Conservation (phyloP, 1,140 invertebrate species). For the Matsumurasca onukii region DNA sequence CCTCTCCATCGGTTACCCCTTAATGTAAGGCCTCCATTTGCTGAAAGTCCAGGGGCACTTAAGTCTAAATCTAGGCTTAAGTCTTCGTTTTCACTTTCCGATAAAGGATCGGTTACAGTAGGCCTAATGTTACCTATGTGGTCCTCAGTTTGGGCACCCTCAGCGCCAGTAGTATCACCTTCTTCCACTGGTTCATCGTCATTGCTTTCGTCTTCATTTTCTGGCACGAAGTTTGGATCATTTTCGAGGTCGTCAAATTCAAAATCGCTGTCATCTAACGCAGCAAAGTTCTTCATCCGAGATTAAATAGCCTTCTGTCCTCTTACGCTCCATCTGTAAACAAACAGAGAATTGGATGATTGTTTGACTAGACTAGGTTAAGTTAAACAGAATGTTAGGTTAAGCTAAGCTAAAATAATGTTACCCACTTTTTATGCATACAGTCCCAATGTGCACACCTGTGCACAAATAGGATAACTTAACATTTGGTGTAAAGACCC, state of each 20-base stretch:
- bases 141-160: neutral
- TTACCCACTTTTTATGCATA: constrained; percentile 13
- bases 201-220: constrained; percentile 5
- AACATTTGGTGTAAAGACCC: constrained; percentile 9
- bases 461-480: constrained; percentile 3
- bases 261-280: constrained; percentile 19
- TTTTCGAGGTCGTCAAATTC: constrained; percentile 22
- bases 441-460: constrained; percentile 16
- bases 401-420: constrained; percentile 6
- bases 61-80: neutral
- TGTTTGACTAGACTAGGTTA: constrained; percentile 12
- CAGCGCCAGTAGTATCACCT: neutral
- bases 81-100: neutral
- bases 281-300: constrained; percentile 21
- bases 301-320: neutral
- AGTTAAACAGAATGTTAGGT: constrained; percentile 14
- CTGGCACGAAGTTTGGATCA: constrained; percentile 7
- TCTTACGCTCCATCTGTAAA: constrained; percentile 3
- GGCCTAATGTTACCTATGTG: constrained; percentile 1
- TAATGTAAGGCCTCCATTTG: constrained; percentile 10
- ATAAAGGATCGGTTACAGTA: neutral
- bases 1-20: constrained; percentile 9
- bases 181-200: constrained; percentile 5
- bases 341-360: neutral
- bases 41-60: constrained; percentile 12